Conservation (phyloP, 1,140 invertebrate genomes). For the Drosophila sp. region DNA sequence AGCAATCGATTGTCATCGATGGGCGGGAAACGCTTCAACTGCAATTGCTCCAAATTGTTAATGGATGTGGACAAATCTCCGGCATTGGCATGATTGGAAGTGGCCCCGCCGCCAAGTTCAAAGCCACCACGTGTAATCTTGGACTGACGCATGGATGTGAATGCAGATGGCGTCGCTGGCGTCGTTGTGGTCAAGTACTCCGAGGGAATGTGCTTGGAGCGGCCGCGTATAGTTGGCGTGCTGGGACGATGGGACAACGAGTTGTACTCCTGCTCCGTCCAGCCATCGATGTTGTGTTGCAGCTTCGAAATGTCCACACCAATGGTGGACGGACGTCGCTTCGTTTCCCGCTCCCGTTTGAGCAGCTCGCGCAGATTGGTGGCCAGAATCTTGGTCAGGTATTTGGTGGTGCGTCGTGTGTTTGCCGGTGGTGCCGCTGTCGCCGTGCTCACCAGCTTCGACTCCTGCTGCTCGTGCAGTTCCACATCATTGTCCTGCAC, state of each 20-base stretch:
- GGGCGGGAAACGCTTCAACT: slow-evolving; percentile 64
- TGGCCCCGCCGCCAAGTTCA: slow-evolving; percentile 44
- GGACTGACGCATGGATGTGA: slow-evolving; percentile 76
- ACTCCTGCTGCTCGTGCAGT: slow-evolving; percentile 84
- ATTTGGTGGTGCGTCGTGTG: slow-evolving; percentile 62
- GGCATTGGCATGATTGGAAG: slow-evolving; percentile 68
- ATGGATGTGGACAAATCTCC: slow-evolving; percentile 72
- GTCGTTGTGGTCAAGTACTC: slow-evolving; percentile 89
- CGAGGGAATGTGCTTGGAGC: slow-evolving; percentile 90
- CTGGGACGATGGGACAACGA: slow-evolving; percentile 85
- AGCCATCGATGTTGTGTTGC: slow-evolving; percentile 93
- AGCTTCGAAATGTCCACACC: slow-evolving; percentile 89
- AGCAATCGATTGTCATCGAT: slow-evolving; percentile 66
- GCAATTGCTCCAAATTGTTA: slow-evolving; percentile 74
- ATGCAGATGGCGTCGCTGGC: slow-evolving; percentile 52
- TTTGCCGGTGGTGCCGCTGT: slow-evolving; percentile 66
- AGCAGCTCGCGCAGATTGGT: slow-evolving; percentile 77
- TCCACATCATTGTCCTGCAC: slow-evolving; percentile 64
- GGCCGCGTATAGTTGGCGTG: slow-evolving; percentile 86
- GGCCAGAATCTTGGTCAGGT: slow-evolving; percentile 82
- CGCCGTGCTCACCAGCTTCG: slow-evolving; percentile 80
- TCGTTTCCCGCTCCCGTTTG: slow-evolving; percentile 72
- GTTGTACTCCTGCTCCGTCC: slow-evolving; percentile 92
- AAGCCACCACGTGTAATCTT: slow-evolving; percentile 72
- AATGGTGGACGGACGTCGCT: slow-evolving; percentile 58